A percentile compares a stretch with the other conserved stretches of the same genome.
Evolutionary conservation across 2,797 vertebrate species (phyloP).

Genomic region (Margarornis squamiger): DNA sequence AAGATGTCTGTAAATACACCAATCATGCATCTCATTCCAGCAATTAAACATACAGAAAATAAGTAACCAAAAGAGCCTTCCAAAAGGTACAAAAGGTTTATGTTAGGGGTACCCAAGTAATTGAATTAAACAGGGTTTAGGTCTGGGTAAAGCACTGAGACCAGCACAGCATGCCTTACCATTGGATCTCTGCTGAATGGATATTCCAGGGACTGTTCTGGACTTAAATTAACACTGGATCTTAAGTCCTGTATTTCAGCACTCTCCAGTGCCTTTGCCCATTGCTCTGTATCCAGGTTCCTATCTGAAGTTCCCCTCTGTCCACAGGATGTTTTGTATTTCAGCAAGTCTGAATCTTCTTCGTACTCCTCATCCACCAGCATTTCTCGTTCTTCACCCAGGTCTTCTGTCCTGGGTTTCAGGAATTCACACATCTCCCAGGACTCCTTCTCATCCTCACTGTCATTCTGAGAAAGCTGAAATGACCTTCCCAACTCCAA

Average conservation of each 20-base stretch:
- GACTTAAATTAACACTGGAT: background rate
- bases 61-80: background rate
- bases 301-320: background rate
- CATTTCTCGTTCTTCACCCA: constrained; percentile 83
- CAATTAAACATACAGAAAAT: background rate
- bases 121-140: background rate
- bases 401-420: constrained; percentile 17
- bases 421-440: constrained; percentile 79
- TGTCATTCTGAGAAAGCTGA: constrained; percentile 57
- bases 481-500: constrained; percentile 80
- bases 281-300: constrained; percentile 27
- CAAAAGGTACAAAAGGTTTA: background rate
- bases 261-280: constrained; percentile 60
- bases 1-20: background rate
- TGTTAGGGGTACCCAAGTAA: background rate
- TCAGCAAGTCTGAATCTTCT: constrained; percentile 23
- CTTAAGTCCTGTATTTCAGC: background rate
- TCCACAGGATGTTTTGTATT: background rate
- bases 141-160: background rate
- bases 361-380: constrained; percentile 86
- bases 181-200: background rate
- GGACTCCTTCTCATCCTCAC: constrained; percentile 61
- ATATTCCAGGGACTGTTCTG: constrained; percentile 17
- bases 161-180: constrained; percentile 34
- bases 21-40: fast-evolving